Base-by-base conservation (phyloP, 1,140 invertebrate species). In the Diploscapter pachys region DNA sequence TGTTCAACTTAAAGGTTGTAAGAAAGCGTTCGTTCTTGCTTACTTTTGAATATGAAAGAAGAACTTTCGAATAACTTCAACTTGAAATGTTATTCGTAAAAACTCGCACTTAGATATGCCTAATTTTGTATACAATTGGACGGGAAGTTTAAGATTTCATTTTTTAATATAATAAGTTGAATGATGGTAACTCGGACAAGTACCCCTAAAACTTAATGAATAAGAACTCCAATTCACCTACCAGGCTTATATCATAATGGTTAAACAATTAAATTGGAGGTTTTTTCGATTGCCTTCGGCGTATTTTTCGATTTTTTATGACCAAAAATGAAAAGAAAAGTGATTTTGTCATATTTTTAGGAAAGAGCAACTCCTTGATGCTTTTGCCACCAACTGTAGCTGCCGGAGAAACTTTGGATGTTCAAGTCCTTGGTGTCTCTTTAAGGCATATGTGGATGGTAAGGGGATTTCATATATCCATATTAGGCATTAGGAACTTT, bases 301-400 rank as follows among this genome's bases (percentile, higher is more conserved):
- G 31, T 31, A 31, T 31, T 31, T 31, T 31, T 31, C 31, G 5
- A n/a, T 8, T 8, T 5, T 48, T 6, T 63, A 5, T 8, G 62
- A 11, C 50, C 62, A 63, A n/a, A 63, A 31, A 31, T 1, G 31
- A 31, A 31, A 1, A 31, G n/a, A 31, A 31, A 67, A 2, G 0
- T 67, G 3, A 13, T 50, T 31, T 52, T 0, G 51, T 67, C 55
- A 71, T 6, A 3, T 64, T 64, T 67, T 3, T 67, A 75, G 75
- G 78, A 51, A 77, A 79, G 61, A 61, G 77, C 31, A 79, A 79
- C 63, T 76, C 78, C 52, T 72, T 79, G 31, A 79, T 79, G 78
- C 54, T 79, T 63, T 62, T 79, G 79, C 78, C 78, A 54, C 78
- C 78, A 4, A 79, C 78, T 48, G 73, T 79, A 5, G 76, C 78